phyloP scores from a whole-genome alignment of 1,140 invertebrate species.

The Piezodorus guildinii region DNA sequence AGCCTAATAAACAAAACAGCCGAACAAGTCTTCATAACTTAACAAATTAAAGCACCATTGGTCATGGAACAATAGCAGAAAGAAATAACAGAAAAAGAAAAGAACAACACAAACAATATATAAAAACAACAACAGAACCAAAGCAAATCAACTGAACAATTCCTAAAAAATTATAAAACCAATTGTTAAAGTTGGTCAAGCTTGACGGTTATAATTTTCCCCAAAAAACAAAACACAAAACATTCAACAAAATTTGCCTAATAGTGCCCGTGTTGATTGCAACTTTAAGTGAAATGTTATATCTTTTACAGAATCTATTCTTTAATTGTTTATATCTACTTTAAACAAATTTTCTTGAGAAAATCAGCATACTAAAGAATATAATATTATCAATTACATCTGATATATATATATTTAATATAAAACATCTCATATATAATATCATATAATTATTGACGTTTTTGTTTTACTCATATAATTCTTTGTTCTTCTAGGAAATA shows the following conservation, averaged over 20 bases:
- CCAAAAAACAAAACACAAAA: conserved; percentile 2
- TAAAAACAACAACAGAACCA: background rate
- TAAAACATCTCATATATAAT: conserved; percentile 16
- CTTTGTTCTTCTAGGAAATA: conserved; percentile 12
- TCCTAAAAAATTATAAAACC: background rate
- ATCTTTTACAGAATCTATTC: conserved; percentile 9
- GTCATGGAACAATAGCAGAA: background rate
- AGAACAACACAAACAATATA: conserved; percentile 8
- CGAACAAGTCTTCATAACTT: too few relatives aligned
- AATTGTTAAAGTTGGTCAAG: background rate
- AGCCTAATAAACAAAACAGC: too few relatives aligned
- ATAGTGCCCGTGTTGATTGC: conserved; percentile 15
- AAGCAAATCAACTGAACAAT: background rate
- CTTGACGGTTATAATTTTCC: conserved; percentile 15
- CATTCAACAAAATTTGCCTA: conserved; percentile 10
- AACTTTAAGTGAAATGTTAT: conserved; percentile 13
- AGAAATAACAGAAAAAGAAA: background rate
- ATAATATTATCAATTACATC: conserved; percentile 15
- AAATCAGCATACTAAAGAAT: conserved; percentile 15
- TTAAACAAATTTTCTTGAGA: background rate
- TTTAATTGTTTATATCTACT: conserved; percentile 5
- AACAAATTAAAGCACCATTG: conserved; percentile 4
- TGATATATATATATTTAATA: conserved; percentile 15
- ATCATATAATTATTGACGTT: conserved; percentile 14
- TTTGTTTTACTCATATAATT: conserved; percentile 13